phyloP scores from a whole-genome alignment of 2,113 vertebrate species.

The Ibidorhyncha struthersii region DNA sequence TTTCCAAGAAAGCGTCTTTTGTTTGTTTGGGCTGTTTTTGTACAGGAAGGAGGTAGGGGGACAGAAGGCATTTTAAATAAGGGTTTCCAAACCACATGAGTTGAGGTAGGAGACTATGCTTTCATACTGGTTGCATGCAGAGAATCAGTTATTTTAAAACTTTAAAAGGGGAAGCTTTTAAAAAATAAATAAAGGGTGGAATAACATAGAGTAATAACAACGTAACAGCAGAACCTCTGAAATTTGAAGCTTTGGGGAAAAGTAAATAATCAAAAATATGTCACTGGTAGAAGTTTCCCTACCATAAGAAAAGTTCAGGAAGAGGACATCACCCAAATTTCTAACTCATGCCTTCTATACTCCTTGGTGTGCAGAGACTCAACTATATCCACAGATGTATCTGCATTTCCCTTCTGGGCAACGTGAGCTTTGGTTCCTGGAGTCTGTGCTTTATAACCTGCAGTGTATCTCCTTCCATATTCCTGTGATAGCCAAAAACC shows the following conservation, averaged over 20 bases:
- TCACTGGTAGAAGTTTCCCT: neutral
- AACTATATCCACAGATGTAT: neutral
- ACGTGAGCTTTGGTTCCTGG: neutral
- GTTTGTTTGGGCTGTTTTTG: constrained; percentile 31
- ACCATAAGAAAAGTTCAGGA: neutral
- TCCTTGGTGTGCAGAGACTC: neutral
- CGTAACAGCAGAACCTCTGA: neutral
- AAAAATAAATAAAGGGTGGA: neutral
- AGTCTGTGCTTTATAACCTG: neutral
- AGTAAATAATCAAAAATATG: neutral
- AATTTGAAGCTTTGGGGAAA: neutral
- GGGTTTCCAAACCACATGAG: neutral
- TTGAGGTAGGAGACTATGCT: neutral
- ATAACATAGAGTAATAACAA: neutral
- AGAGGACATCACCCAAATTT: neutral
- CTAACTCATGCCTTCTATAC: accelerated
- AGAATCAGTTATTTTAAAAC: neutral
- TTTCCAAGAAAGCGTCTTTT: neutral
- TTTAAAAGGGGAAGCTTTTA: neutral
- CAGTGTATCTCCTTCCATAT: neutral
- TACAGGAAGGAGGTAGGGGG: neutral
- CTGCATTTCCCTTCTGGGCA: neutral
- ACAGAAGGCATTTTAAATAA: neutral
- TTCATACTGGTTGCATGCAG: neutral
- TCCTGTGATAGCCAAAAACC: neutral